Percentiles rank a stretch among this genome's conserved stretches.
phyloP scores from a whole-genome alignment of 2,113 vertebrate species.

The Canis aureus region DNA sequence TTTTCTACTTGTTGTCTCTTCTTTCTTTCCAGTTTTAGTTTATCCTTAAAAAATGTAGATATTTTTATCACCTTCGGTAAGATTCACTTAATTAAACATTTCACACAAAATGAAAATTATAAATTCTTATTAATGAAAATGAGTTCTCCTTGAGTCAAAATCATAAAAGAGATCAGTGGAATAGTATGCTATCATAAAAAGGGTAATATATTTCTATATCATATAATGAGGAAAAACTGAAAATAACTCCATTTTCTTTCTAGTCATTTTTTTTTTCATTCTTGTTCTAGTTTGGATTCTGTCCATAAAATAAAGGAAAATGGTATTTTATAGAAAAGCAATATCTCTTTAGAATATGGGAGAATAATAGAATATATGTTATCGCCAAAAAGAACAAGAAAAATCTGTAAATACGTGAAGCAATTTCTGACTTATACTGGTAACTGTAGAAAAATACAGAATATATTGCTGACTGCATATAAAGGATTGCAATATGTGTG shows the following conservation, averaged over 20 bases:
- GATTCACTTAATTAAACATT: background rate
- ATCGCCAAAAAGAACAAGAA: background rate
- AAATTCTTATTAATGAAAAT: conserved; percentile 33
- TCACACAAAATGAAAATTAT: conserved; percentile 24
- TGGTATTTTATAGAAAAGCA: background rate
- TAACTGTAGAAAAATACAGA: background rate
- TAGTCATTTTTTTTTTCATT: background rate
- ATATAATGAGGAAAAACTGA: background rate
- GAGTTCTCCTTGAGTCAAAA: background rate
- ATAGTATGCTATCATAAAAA: background rate
- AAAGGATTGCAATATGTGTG: background rate
- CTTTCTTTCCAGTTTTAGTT: background rate
- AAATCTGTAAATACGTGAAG: background rate
- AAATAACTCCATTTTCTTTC: background rate
- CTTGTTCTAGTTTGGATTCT: background rate
- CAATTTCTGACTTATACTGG: background rate
- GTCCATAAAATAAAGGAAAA: background rate
- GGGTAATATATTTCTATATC: background rate
- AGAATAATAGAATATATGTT: background rate
- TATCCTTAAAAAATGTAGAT: background rate
- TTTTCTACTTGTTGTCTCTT: background rate
- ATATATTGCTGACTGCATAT: background rate
- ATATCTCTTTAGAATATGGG: background rate
- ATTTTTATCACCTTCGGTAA: background rate
- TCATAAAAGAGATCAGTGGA: background rate